Evolutionary conservation across 2,113 vertebrate species (phyloP), one percentile per base, ranked within the genome.

Genomic region (Calyptommatus sinebrachiatus): DNA sequence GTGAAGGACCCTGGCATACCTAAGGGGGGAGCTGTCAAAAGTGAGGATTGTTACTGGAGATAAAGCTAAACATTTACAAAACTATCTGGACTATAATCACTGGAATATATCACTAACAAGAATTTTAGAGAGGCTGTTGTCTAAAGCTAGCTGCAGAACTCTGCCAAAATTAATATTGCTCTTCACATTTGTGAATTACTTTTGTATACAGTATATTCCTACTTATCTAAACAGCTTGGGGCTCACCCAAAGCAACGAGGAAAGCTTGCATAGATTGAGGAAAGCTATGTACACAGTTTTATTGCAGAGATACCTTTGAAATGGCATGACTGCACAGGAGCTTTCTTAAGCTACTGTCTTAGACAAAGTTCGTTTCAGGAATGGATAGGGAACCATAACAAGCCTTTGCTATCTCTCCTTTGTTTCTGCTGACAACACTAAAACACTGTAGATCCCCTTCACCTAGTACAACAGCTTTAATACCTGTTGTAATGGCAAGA

Each of bases 151-250:
- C 72, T 24, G 53, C 24, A 61, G 35, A 69, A 21, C 35, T 62
- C 66, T 61, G 14, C 65, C 61, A 65, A 81, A 75, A 76, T 61
- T 21, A 62, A 69, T 46, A 31, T 31, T 41, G 35, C 63, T 75
- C 61, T 70, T 62, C 79, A 46, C 16, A 61, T 76, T 29, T 66
- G 69, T 81, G 72, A 81, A 69, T 81, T 65, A 81, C 46, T 75
- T 62, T n/a, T 69, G 65, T 81, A 73, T 76, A 46, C 65, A 75
- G 65, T 69, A 69, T 57, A 70, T 69, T 73, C 31, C 29, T 4
- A 29, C 65, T 75, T 75, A 69, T 76, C 73, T 75, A 81, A 81
- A 81, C 66, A 76, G 72, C 79, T 20, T 46, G 31, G 20, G 62
- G 65, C 72, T 74, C 62, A 71, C 69, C 31, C 72, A 69, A 68